Percentiles rank a stretch among this genome's conserved stretches.
phyloP scores from a whole-genome alignment of 35 echinoderm and acorn worm species.

The Anneissia japonica region DNA sequence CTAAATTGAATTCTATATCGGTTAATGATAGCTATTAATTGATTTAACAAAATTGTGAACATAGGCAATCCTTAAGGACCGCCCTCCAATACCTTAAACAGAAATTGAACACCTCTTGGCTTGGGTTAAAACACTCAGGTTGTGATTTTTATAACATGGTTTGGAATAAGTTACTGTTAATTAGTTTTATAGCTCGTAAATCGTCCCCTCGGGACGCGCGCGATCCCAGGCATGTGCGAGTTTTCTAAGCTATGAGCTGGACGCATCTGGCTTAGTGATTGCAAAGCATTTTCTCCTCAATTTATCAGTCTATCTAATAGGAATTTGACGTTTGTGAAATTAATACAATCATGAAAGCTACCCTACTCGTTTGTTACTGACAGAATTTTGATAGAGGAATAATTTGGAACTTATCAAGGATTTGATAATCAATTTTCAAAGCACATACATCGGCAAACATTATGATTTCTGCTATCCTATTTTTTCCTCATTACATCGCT shows the following conservation, averaged over 20 bases:
- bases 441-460: neutral
- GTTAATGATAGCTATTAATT: conserved; percentile 2
- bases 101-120: neutral
- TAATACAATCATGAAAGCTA: neutral
- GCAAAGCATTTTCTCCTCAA: neutral
- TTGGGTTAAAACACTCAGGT: neutral
- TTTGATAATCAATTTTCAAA: neutral
- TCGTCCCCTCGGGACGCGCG: neutral
- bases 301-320: neutral
- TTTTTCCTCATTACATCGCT: neutral
- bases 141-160: neutral
- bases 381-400: neutral
- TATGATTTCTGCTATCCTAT: neutral
- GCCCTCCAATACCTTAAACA: neutral
- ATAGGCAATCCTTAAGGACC: neutral
- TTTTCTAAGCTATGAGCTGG: neutral
- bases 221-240: neutral
- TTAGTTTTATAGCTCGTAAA: neutral
- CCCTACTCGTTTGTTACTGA: neutral
- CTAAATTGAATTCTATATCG: neutral
- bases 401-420: neutral
- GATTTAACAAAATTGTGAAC: neutral
- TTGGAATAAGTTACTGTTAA: neutral
- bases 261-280: neutral
- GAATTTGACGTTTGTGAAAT: neutral